Conservation (phyloP, 2,888 invertebrate species). For the Norana najaformis region DNA sequence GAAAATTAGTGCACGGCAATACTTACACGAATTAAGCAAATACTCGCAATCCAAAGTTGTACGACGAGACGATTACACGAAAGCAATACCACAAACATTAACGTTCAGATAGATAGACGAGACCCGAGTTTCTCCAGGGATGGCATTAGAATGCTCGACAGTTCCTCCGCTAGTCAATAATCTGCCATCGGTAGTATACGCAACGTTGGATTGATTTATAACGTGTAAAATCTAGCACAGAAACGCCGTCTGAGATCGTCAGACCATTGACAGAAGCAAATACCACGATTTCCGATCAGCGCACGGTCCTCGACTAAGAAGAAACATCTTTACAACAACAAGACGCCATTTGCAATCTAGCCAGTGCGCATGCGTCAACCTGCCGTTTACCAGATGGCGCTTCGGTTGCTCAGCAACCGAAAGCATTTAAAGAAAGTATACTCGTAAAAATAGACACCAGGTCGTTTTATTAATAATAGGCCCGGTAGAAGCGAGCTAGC, state of each 20-base stretch:
- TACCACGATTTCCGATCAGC: neutral
- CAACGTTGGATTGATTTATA: neutral
- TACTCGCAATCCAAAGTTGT: neutral
- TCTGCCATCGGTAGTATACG: neutral
- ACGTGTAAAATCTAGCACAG: neutral
- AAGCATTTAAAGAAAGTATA: too few species aligned
- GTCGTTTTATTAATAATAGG: neutral
- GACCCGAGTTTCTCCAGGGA: neutral
- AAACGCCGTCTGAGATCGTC: neutral
- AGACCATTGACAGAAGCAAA: neutral
- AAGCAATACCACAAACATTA: neutral
- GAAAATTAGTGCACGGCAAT: neutral
- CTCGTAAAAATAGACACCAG: too few species aligned
- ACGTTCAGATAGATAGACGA: neutral
- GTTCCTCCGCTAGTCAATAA: neutral
- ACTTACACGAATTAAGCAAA: neutral
- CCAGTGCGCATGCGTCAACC: conserved; percentile 18
- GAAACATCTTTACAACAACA: neutral
- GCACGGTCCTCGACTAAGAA: neutral
- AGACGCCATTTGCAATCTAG: conserved; percentile 19
- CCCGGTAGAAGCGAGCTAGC: neutral
- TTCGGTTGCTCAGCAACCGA: neutral
- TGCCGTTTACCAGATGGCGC: conserved; percentile 4
- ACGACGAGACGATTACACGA: neutral
- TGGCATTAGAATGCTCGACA: neutral